Conservation (phyloP, 2,113 vertebrate genomes). For the Sclerurus mexicanus region DNA sequence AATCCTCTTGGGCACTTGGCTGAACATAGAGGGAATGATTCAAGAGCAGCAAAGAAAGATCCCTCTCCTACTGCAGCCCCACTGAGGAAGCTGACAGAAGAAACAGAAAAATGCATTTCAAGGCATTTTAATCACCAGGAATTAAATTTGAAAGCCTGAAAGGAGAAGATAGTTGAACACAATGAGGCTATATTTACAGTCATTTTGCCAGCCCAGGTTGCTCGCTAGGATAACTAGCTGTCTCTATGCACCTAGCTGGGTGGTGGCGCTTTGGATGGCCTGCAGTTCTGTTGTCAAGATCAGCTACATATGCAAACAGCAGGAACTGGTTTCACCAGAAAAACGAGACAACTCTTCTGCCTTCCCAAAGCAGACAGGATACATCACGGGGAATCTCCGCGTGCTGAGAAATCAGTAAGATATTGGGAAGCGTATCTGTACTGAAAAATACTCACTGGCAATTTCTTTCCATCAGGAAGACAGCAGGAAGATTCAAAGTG, state of each 20-base stretch:
- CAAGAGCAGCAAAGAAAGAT: neutral
- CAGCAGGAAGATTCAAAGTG: neutral
- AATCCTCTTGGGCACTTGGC: neutral
- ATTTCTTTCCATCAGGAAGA: neutral
- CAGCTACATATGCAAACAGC: neutral
- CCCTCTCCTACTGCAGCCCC: neutral
- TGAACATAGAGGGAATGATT: neutral
- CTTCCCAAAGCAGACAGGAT: neutral
- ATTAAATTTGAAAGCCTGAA: neutral
- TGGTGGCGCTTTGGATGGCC: neutral
- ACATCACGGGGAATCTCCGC: neutral
- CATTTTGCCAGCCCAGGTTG: neutral
- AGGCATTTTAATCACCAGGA: neutral
- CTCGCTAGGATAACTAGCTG: neutral
- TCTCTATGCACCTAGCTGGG: neutral
- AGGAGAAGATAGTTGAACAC: neutral
- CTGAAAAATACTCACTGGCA: neutral
- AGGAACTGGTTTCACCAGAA: slow-evolving; percentile 55
- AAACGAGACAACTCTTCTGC: neutral
- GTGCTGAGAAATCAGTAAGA: neutral
- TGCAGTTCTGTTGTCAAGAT: neutral
- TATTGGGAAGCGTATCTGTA: neutral
- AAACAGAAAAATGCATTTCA: neutral
- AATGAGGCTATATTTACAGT: neutral
- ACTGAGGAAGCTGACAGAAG: neutral